Base-by-base conservation (phyloP, 2,888 invertebrate genomes). In the Euplagia quadripunctaria region DNA sequence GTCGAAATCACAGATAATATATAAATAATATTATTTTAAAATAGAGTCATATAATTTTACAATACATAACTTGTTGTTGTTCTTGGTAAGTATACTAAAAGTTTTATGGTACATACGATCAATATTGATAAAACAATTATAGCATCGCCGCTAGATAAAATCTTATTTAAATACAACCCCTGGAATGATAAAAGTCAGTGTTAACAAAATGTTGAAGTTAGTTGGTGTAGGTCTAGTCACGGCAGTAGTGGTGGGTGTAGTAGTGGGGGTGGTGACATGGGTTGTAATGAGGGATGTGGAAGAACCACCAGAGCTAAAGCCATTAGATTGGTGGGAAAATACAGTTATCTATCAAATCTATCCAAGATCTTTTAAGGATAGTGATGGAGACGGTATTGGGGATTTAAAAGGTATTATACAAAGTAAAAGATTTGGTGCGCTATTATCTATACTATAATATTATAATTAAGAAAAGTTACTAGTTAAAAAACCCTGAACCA, bases 301-400 rank as follows among this genome's bases (percentile, higher is more conserved):
- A 80, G 98, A 89, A 74, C 55, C 87, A 9, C 88, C 92, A 52
- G 75, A 77, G 61, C 67, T 92, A 11, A 79, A 73, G 64, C 79
- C 84, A 0, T 72, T 91, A 64, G 97, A 98, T 82, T 83, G 83
- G 83, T 83, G 83, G 83, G 82, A 98, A 89, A 96, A 96, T 63
- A 97, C 97, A 0, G 96, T 97, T 31, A 96, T 98, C 79, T 99
- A 99, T 92, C 98, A 99, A 92, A 97, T 98, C 52, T 98, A 98
- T 89, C 97, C 98, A 0, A 96, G 97, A 74, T 98, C 98, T 0
- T 99, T 98, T 91, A 97, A 97, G 89, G 99, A 99, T 89, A 97
- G 97, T 17, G 94, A 98, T 90, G 97, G 97, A 0, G 97, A 98
- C 91, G 99, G 98, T 7, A 95, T 97, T 46, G 99, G 99, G 0